Evolutionary conservation across 1,140 invertebrate genomes (phyloP), one percentile per base, ranked within the genome.

Genomic region (Anoplophora glabripennis): DNA sequence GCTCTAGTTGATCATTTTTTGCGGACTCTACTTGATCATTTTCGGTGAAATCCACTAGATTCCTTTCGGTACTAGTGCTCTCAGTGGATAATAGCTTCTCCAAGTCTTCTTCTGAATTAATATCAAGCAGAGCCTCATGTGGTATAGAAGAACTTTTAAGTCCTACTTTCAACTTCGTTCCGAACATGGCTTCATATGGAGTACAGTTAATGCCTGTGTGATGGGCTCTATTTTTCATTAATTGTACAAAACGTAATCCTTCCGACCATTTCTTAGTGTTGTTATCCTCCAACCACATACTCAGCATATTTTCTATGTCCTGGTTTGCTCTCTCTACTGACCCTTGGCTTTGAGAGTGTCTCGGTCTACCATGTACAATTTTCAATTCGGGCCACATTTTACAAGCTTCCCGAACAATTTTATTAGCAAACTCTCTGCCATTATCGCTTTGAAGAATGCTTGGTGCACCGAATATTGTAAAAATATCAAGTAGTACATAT

Each of bases 361-460:
- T 44, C 7, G 55, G 33, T 48, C 58, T 57, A 38, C 37, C 60
- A 35, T 58, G 47, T 14, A 62, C 42, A n/a, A 62, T 58, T 53
- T 62, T 62, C 15, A 58, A 15, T 11, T 48, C 57, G 7, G 28
- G 14, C 36, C 61, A 59, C 56, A 54, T 63, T 21, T 17, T 18
- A 40, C 42, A 49, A 48, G 35, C 18, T 60, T 64, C 48, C 36
- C 28, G 33, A 47, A 63, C 51, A 52, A 44, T 58, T 14, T 59
- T 11, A 55, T 76, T 76, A 2, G 9, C 44, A 70, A 78, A 78
- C 67, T 78, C 76, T 9, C 61, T 34, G 11, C 66, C 60, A 59
- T 75, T 75, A 41, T 75, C 67, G 10, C 58, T 63, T 59, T 73
- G 66, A 14, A 75, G 34, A 55, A 73, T 58, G 21, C 14, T 36